Evolutionary conservation across 2,113 vertebrate genomes (phyloP).

Genomic region (Ivindomyrus marchei): DNA sequence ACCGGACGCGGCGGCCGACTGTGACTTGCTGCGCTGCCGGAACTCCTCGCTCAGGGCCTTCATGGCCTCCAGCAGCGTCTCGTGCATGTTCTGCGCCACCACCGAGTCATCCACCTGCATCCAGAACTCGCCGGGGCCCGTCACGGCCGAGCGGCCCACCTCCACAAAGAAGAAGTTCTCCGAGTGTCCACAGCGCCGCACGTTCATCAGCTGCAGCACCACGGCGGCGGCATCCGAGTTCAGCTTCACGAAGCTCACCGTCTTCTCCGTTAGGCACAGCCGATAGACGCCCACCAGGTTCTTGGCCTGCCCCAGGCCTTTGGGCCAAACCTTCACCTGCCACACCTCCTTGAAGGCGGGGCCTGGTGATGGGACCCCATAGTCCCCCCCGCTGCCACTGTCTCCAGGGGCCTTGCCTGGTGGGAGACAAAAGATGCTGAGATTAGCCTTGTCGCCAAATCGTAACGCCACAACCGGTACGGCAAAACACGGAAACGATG

Average conservation of each 20-base stretch:
- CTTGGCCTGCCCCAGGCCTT: constrained; percentile 67
- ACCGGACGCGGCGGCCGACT: constrained; percentile 56
- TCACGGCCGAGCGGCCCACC: constrained; percentile 68
- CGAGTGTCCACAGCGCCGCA: constrained; percentile 67
- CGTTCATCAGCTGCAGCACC: constrained; percentile 73
- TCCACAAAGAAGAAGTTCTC: constrained; percentile 78
- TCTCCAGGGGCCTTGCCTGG: constrained; percentile 60
- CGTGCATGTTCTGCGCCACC: constrained; percentile 75
- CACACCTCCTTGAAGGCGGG: constrained; percentile 75
- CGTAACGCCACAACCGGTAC: background rate
- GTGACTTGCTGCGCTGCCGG: constrained; percentile 68
- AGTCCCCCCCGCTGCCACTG: constrained; percentile 43
- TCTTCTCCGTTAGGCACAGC: constrained; percentile 70
- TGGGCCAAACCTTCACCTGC: constrained; percentile 76
- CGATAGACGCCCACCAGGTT: constrained; percentile 69
- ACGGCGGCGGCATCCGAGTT: constrained; percentile 68
- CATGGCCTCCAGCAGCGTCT: constrained; percentile 73
- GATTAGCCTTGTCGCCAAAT: background rate
- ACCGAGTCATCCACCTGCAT: constrained; percentile 73
- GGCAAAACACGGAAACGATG: background rate
- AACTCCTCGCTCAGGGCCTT: constrained; percentile 72
- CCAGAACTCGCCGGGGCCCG: constrained; percentile 74
- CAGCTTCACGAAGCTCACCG: constrained; percentile 67
- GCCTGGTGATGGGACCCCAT: constrained; percentile 55
- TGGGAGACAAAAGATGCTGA: constrained; percentile 18